Base-by-base conservation (phyloP, 2,888 invertebrate genomes). In the Salticus scenicus region DNA sequence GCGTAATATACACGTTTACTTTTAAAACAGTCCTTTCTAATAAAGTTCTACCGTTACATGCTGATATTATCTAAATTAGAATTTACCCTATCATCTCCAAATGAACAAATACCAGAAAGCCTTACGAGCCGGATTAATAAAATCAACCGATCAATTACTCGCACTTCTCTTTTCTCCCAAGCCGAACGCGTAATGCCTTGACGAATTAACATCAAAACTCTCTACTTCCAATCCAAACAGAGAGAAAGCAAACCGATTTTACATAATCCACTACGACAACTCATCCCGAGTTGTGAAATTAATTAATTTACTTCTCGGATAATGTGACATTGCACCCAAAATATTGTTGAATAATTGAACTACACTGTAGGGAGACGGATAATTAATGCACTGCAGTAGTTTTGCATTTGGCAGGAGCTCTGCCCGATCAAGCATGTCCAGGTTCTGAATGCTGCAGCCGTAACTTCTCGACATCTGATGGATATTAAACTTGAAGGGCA, bases 281-380 rank as follows among this genome's bases (percentile, higher is more conserved):
- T 37, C 33, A 67, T 33, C 67, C 67, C 24, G 8, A 20, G 67
- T 20, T 10, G 67, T n/a, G 37, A 67, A 67, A 67, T 37, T 67
- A 67, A 67, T 67, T 67, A 67, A 37, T 37, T 67, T 67, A 37
- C 67, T 31, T 24, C 33, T 33, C 37, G n/a, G 67, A 33, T 67
- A 67, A 67, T 67, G 67, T 67, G 67, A 67, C 67, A 67, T 67
- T 20, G 33, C 67, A 17, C 67, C 31, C 67, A 67, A 67, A 67
- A 67, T 67, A 67, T 67, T 67, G 67, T 33, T 28, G 33, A 33
- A 31, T 67, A 67, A 67, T 67, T 67, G 67, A 67, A 12, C 67
- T 20, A 10, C 24, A 33, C 24, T 20, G 57, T 7, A 67, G 67
- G 37, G 20, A n/a, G n/a, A 33, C 24, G 67, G 33, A 37, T 67